Percentiles rank a stretch among this genome's conserved stretches.
These are phyloP conservation scores for Camponotus vicinus DNA, from an alignment of 1,140 invertebrate genomes.

Conservation along the genomic window DNA sequence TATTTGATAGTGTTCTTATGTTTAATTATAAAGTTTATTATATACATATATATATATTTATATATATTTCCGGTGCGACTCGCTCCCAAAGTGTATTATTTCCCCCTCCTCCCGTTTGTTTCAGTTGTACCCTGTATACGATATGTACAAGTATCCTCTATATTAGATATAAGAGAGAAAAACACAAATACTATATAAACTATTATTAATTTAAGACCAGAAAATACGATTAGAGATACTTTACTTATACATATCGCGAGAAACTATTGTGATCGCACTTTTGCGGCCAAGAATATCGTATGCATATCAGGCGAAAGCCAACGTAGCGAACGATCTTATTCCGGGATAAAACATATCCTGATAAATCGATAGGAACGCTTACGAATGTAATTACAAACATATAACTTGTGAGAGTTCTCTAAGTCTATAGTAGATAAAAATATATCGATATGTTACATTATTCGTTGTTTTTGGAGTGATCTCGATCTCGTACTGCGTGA, in stretches of 20 bases:
- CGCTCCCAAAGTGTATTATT: not conserved
- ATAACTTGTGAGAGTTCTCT: constrained; percentile 48
- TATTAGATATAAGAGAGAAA: constrained; percentile 64
- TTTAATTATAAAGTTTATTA: constrained; percentile 31
- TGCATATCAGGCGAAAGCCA: constrained; percentile 83
- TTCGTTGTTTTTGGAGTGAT: constrained; percentile 36
- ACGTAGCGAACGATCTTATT: constrained; percentile 65
- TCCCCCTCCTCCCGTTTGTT: not conserved
- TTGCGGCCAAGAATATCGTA: constrained; percentile 83
- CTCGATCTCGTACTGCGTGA: constrained; percentile 13
- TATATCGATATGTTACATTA: constrained; percentile 43
- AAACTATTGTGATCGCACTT: constrained; percentile 79
- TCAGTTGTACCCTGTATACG: constrained; percentile 15
- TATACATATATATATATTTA: not conserved
- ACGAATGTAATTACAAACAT: constrained; percentile 38
- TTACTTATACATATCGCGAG: constrained; percentile 71
- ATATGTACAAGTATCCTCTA: constrained; percentile 69
- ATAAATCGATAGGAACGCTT: constrained; percentile 59
- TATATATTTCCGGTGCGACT: not conserved
- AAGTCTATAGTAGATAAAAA: constrained; percentile 41
- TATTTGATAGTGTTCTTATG: not conserved
- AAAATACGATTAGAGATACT: constrained; percentile 58
- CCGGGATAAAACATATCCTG: constrained; percentile 53
- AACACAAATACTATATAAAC: constrained; percentile 18
- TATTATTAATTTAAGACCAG: constrained; percentile 57